Evolutionary conservation across 2,797 vertebrate genomes (phyloP), one percentile per base, ranked within the genome.

Genomic region (Urocyon cinereoargenteus): DNA sequence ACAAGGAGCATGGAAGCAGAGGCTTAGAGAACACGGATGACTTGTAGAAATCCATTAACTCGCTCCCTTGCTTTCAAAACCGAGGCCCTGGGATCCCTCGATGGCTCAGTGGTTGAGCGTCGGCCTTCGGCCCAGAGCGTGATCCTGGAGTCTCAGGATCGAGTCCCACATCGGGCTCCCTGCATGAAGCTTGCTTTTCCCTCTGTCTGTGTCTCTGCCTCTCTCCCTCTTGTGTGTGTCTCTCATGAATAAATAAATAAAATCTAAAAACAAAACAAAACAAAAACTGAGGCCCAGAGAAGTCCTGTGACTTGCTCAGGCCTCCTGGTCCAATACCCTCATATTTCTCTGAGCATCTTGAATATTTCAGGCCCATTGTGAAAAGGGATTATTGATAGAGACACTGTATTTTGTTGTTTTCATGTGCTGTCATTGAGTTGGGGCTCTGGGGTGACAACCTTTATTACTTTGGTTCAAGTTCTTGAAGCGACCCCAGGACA

Each of bases 391-490:
- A 7, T 59, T 81, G 36, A 18, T 70, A 26, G 75, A 59, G 22
- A 79, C 1, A 2, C 70, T 28, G 6, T 24, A 40, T 75, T 57
- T 77, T 16, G 3, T 22, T 16, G 12, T 51, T 66, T 49, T 91
- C 64, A 3, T 5, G 3, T 77, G 53, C 62, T 6, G 0, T n/a
- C 14, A 21, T 26, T 34, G 59, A 82, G 40, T 87, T 53, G 22
- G 72, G 22, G 40, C 26, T 92, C 40, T 31, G 45, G 51, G 15
- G 22, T 45, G 61, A 36, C 12, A 36, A 15, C 57, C 81, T 78
- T 79, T 84, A 11, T 82, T 89, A 15, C 82, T 89, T 45, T 8
- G 62, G 72, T 64, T 66, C 31, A n/a, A 2, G 91, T n/a, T 82
- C 24, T 22, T 59, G 12, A 1, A 36, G 6, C 28, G 28, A 7